Evolutionary conservation across 2,888 invertebrate genomes (phyloP).

Genomic region (Lymantria dispar): DNA sequence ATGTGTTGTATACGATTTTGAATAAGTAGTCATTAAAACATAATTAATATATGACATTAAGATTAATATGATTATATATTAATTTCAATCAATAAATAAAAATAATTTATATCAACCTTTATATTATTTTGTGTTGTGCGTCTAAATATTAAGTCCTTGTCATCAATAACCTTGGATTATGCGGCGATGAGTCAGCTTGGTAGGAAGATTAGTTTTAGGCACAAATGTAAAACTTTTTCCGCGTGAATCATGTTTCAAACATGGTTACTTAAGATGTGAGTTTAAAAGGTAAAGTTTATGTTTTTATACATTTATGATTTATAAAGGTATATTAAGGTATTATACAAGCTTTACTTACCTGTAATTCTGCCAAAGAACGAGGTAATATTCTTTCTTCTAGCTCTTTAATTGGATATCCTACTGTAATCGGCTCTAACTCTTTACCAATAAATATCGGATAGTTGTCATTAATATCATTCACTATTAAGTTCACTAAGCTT

Average conservation of each 20-base stretch:
- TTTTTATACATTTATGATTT: constrained; percentile 12
- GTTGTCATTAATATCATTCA: constrained; percentile 81
- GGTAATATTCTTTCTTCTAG: constrained; percentile 64
- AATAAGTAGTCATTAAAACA: too few species aligned
- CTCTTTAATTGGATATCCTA: constrained; percentile 71
- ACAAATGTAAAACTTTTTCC: constrained; percentile 23
- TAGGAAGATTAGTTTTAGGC: constrained; percentile 20
- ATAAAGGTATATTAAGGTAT: constrained; percentile 21
- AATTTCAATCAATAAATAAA: too few species aligned
- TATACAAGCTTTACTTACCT: constrained; percentile 60
- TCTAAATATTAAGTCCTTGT: constrained; percentile 2
- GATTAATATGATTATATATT: too few species aligned
- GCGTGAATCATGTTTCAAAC: constrained; percentile 29
- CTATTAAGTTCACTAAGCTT: constrained; percentile 72
- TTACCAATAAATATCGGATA: constrained; percentile 66
- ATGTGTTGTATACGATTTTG: too few species aligned
- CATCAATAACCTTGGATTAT: constrained; percentile 15
- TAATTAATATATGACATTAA: too few species aligned
- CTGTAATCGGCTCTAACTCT: constrained; percentile 56
- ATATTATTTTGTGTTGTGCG: too few species aligned
- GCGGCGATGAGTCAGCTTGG: constrained; percentile 26
- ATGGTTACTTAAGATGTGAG: constrained; percentile 23
- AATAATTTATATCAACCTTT: too few species aligned
- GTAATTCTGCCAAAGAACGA: constrained; percentile 63
- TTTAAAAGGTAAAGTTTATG: constrained; percentile 23